These are phyloP conservation scores for Metalampra italica DNA, from an alignment of 2,888 invertebrate genomes.

Conservation along the genomic window DNA sequence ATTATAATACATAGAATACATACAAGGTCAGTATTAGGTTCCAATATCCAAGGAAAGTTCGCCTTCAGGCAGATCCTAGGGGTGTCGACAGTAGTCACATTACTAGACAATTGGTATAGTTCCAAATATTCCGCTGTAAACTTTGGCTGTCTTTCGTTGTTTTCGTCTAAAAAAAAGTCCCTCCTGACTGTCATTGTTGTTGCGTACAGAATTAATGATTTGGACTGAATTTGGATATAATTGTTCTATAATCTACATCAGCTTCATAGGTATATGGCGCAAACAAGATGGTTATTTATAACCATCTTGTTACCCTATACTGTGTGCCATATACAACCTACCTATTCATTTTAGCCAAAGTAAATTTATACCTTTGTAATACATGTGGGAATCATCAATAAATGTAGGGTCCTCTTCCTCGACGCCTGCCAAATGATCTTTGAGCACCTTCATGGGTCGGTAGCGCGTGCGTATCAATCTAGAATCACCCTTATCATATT, in stretches of 20 bases:
- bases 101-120: slow-evolving; percentile 54
- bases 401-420: slow-evolving; percentile 65
- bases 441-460: slow-evolving; percentile 68
- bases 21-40: slow-evolving; percentile 67
- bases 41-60: slow-evolving; percentile 71
- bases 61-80: slow-evolving; percentile 60
- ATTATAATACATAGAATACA: no score
- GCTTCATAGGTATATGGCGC: no score
- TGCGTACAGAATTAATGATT: no score
- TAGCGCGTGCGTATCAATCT: slow-evolving; percentile 66
- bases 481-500: slow-evolving; percentile 61
- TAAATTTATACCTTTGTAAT: slow-evolving; percentile 51
- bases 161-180: slow-evolving; percentile 45
- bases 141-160: slow-evolving; percentile 56
- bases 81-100: slow-evolving; percentile 60
- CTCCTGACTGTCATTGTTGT: slow-evolving; percentile 1
- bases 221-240: no score
- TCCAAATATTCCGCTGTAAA: slow-evolving; percentile 60
- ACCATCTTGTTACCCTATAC: no score
- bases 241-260: no score
- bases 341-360: no score
- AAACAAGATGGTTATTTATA: no score
- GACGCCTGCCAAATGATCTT: slow-evolving; percentile 58
- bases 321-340: no score
- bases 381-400: slow-evolving; percentile 67